These are phyloP conservation scores for Leucoraja erinaceus DNA, from an alignment of 2,113 vertebrate genomes.

Conservation along the genomic window DNA sequence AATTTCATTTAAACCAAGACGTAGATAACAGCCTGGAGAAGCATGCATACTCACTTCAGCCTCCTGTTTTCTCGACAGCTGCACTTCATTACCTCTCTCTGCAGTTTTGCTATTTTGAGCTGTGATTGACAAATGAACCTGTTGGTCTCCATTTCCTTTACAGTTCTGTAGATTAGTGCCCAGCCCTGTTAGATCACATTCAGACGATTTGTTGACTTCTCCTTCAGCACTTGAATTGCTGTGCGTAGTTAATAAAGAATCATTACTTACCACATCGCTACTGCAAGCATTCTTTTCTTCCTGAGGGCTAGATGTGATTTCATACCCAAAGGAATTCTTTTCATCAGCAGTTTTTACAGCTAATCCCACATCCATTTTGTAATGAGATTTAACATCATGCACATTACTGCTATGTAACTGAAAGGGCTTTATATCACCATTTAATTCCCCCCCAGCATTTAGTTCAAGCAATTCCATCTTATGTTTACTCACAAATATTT, in stretches of 20 bases:
- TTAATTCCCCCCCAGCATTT: not conserved
- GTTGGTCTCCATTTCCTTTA: slow-evolving; percentile 65
- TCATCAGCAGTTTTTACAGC: not conserved
- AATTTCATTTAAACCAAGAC: slow-evolving; percentile 47
- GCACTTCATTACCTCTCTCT: slow-evolving; percentile 57
- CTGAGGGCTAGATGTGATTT: not conserved
- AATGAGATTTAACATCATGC: not conserved
- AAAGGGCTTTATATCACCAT: not conserved
- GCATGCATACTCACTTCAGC: slow-evolving; percentile 56
- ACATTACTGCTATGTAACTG: not conserved
- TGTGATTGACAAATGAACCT: slow-evolving; percentile 77
- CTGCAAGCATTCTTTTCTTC: not conserved
- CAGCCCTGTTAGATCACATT: slow-evolving; percentile 48
- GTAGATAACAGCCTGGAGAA: slow-evolving; percentile 56
- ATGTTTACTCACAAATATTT: not conserved
- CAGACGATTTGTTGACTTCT: slow-evolving; percentile 41
- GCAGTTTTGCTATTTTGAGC: slow-evolving; percentile 75
- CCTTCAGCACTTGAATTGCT: not conserved
- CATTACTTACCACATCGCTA: not conserved
- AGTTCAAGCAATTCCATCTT: not conserved
- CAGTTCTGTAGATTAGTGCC: slow-evolving; percentile 44
- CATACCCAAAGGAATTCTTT: not conserved
- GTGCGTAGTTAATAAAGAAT: not conserved
- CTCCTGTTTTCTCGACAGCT: slow-evolving; percentile 56
- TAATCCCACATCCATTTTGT: not conserved